Evolutionary conservation across 2,113 vertebrate species (phyloP), one percentile per base, ranked within the genome.

Genomic region (Cynopterus brachyotis): DNA sequence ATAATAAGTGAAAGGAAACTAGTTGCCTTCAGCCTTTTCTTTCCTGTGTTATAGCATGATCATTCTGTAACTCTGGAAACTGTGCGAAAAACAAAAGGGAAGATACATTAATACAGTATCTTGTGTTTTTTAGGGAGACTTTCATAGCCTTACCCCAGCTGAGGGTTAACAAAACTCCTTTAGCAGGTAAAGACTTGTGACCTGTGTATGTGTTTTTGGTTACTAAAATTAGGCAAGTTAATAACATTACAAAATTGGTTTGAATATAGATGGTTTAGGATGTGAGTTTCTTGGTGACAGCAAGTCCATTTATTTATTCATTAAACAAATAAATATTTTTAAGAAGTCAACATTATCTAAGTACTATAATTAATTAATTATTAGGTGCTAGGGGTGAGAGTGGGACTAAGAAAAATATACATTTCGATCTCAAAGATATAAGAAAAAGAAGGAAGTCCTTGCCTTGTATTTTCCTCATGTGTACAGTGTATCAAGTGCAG

Each of bases 1-100:
- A 98, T 96, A 47, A 45, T 95, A 97, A 97, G 89, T 96, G 98
- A 98, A 76, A 66, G 96, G 92, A 97, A 97, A 95, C 70, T 30
- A 73, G 79, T 96, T 98, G 66, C 73, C 73, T 97, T 97, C 47
- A 53, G 62, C 17, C 64, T 94, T 97, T 96, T 83, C 76, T 40
- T 80, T 67, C 4, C 4, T 88, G 76, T 15, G 1, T 40, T 82
- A 30, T 87, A 73, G 70, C 13, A 26, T 42, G 82, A 40, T 59
- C 95, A n/a, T 70, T 60, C 22, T 42, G 13, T 70, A 96, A 84
- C 30, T 80, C 90, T 95, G 30, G 72, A 60, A 75, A 85, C 42
- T 72, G 5, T n/a, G 22, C 57, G 10, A 22, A 16, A 42, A 50
- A 73, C 64, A 85, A 50, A 22, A 84, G 76, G 42, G 35, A 84